These are phyloP conservation scores for Cylas formicarius DNA, from an alignment of 1,140 invertebrate genomes.

Conservation along the genomic window DNA sequence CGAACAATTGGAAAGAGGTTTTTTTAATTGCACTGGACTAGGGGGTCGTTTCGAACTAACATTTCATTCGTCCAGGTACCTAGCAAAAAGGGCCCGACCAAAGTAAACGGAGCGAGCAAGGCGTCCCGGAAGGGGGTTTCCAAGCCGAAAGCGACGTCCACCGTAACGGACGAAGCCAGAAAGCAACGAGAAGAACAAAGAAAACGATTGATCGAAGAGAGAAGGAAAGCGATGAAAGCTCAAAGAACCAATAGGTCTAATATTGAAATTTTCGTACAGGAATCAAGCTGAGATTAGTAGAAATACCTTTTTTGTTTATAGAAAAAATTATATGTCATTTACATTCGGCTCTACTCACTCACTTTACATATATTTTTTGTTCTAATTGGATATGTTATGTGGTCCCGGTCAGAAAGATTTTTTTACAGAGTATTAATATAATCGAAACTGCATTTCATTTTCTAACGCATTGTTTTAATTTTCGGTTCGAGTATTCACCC, in stretches of 20 bases:
- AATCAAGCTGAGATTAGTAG: conserved; percentile 42
- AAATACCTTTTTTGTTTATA: neutral
- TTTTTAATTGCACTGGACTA: conserved; percentile 7
- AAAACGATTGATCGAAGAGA: conserved; percentile 72
- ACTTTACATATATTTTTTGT: conserved; percentile 2
- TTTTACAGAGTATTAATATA: conserved; percentile 3
- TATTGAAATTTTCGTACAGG: conserved; percentile 56
- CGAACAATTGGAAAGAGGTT: conserved; percentile 59
- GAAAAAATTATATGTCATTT: neutral
- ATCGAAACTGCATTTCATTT: neutral
- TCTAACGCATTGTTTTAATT: neutral
- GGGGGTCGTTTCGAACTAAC: conserved; percentile 4
- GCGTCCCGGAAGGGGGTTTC: conserved; percentile 41
- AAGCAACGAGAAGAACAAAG: conserved; percentile 70
- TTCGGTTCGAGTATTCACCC: too few relatives aligned
- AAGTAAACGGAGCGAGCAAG: conserved; percentile 34
- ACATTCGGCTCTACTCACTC: too few relatives aligned
- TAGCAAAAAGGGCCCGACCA: conserved; percentile 35
- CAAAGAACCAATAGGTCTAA: conserved; percentile 32
- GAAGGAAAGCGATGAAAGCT: conserved; percentile 58
- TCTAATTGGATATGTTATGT: neutral
- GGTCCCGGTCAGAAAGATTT: neutral
- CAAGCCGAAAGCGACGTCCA: conserved; percentile 41
- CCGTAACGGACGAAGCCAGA: conserved; percentile 46
- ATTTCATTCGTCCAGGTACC: conserved; percentile 18